phyloP scores from a whole-genome alignment of 2,888 invertebrate species.

The Agrochola macilenta region DNA sequence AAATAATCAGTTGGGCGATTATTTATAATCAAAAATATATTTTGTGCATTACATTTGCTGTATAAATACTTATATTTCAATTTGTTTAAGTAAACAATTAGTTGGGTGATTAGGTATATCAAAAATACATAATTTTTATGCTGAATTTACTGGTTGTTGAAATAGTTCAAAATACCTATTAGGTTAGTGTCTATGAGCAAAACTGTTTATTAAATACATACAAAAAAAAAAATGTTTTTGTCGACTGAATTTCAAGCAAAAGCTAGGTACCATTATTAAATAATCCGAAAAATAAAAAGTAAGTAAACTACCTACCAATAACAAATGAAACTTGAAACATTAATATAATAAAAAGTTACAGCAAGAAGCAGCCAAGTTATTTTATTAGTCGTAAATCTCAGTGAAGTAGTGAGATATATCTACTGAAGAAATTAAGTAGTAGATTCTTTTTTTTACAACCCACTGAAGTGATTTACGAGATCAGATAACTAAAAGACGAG shows the following conservation, averaged over 20 bases:
- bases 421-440: slow-evolving; percentile 62
- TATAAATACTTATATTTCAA: too few species aligned
- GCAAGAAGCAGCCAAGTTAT: slow-evolving; percentile 57
- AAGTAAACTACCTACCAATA: slow-evolving; percentile 18
- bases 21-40: too few species aligned
- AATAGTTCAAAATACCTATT: too few species aligned
- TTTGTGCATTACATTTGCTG: too few species aligned
- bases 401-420: slow-evolving; percentile 59
- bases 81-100: neutral
- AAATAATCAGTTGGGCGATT: too few species aligned
- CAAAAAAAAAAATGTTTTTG: too few species aligned
- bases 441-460: slow-evolving; percentile 63
- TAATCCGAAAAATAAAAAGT: slow-evolving; percentile 12
- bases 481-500: slow-evolving; percentile 60
- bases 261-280: neutral
- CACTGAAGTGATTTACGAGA: slow-evolving; percentile 64
- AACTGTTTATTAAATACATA: too few species aligned
- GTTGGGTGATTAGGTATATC: neutral
- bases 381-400: slow-evolving; percentile 67
- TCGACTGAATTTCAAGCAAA: neutral
- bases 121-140: neutral
- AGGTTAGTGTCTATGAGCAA: too few species aligned
- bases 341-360: slow-evolving; percentile 59
- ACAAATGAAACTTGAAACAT: slow-evolving; percentile 56
- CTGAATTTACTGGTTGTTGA: neutral